Evolutionary conservation across 2,113 vertebrate species (phyloP).

Genomic region (Actenoides hombroni): DNA sequence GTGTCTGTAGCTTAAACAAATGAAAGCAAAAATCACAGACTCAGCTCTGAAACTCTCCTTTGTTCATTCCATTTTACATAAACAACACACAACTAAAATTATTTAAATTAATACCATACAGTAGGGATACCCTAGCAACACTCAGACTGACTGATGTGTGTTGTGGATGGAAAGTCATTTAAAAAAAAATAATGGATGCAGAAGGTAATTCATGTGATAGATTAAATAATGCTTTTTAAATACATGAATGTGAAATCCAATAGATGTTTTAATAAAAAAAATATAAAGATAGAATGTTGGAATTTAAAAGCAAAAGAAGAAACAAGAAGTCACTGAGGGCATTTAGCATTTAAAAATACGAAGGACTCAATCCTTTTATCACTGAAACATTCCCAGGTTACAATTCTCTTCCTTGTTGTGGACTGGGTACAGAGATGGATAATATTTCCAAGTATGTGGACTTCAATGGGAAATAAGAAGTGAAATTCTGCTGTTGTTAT

Average conservation of each 20-base stretch:
- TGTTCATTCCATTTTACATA: background rate
- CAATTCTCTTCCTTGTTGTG: background rate
- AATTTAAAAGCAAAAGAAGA: background rate
- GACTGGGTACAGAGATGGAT: background rate
- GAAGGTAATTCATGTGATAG: background rate
- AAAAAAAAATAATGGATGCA: background rate
- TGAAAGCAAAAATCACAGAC: background rate
- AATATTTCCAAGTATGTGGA: background rate
- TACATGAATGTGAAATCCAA: background rate
- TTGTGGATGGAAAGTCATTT: background rate
- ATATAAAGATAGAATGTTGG: background rate
- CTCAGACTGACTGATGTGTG: background rate
- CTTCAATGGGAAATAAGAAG: background rate
- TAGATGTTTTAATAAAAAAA: background rate
- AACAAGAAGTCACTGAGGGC: background rate
- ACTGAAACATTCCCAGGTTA: background rate
- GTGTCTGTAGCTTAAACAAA: background rate
- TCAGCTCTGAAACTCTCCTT: background rate
- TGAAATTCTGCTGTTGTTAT: slow-evolving; percentile 15
- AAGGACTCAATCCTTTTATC: background rate
- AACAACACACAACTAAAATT: background rate
- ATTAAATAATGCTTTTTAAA: slow-evolving; percentile 20
- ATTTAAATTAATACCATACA: background rate
- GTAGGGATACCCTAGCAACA: background rate
- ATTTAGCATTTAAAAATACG: background rate